Evolutionary conservation across 2,888 invertebrate genomes (phyloP), one percentile per base, ranked within the genome.

Genomic region (Sycophila texana): DNA sequence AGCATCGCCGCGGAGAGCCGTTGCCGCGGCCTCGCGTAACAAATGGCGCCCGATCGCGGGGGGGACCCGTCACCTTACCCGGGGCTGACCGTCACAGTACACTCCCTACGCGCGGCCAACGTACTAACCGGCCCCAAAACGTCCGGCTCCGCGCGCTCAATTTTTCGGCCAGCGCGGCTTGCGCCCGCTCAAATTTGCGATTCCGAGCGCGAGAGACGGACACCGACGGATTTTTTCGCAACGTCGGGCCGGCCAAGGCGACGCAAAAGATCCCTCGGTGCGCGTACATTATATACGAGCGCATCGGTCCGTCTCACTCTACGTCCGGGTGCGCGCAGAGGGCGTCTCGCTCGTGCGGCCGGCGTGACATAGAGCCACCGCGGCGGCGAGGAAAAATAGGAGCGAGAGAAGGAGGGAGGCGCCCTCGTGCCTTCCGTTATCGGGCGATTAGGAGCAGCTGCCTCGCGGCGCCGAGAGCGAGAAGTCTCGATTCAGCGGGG

Each of bases 391-490:
- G 57, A 47, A 72, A 60, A 77, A 63, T 63, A 60, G 58, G 53
- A 66, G 61, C 30, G 63, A 30, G 65, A 58, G 30, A 71, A 53
- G 14, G n/a, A n/a, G 39, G 14, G 7, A 3, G n/a, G 72, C 73
- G 55, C 70, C 61, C 66, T 72, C 72, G 72, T n/a, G 58, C 51
- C 72, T 70, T 70, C 78, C 78, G 78, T 78, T 78, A 78, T 78
- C 78, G 70, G 63, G 57, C 78, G 74, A 74, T 78, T 70, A 74
- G 61, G 63, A 68, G 60, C 67, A 60, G 60, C 60, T 22, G 26
- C 60, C 20, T 14, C 53, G 53, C 53, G 53, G 53, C 53, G n/a
- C n/a, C 14, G 53, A 39, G 16, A 53, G 26, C 26, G 39, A 63
- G 30, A 30, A 30, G 30, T 30, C 7, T 4, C 30, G 5, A 7